Evolutionary conservation across 2,113 vertebrate genomes (phyloP).

Genomic region (Myocastor coypus): DNA sequence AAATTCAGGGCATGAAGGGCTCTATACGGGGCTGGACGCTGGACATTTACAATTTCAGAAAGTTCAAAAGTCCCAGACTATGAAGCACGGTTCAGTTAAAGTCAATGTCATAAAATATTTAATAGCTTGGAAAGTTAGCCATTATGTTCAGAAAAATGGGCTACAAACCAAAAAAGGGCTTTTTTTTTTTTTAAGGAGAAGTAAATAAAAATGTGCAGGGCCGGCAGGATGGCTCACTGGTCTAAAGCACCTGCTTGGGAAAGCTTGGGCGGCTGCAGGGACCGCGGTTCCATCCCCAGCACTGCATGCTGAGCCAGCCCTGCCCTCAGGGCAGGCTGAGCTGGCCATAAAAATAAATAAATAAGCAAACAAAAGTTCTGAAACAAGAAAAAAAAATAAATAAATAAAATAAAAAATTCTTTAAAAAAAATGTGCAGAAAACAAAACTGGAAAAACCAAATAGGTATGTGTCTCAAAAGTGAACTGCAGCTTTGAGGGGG

Average conservation of each 20-base stretch:
- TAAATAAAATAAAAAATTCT: no score
- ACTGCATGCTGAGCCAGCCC: no score
- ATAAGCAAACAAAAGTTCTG: no score
- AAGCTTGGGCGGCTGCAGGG: no score
- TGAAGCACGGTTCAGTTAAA: background rate
- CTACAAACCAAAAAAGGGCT: background rate
- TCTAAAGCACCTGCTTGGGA: no score
- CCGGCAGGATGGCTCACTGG: no score
- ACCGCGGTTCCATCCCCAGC: no score
- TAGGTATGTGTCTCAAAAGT: background rate
- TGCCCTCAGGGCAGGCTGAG: no score
- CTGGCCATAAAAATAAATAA: no score
- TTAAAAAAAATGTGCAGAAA: background rate
- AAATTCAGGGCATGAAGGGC: background rate
- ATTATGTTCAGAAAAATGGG: background rate
- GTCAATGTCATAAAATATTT: conserved; percentile 13
- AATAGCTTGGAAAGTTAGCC: conserved; percentile 15
- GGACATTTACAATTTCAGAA: background rate
- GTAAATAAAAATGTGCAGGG: no score
- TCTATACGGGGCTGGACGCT: background rate
- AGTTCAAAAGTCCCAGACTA: conserved; percentile 1
- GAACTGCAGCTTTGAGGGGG: background rate
- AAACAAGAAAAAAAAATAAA: no score
- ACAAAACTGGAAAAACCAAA: background rate
- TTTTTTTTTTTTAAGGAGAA: background rate